Base-by-base conservation (phyloP, 2,888 invertebrate species). In the Ophion obscuratus region DNA sequence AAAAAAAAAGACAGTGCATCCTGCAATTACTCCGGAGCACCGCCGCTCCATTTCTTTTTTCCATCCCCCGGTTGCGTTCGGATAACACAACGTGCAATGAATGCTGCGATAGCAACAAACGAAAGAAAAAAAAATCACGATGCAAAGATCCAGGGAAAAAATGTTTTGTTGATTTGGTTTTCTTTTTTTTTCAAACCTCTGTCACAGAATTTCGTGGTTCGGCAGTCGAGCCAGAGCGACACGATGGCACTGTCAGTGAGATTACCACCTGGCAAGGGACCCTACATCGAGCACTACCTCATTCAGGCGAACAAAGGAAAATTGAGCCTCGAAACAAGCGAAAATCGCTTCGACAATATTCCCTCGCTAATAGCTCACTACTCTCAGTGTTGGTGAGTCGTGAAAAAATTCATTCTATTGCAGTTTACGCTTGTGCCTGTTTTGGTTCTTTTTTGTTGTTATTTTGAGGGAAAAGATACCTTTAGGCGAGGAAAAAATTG, bases 161-260 rank as follows among this genome's bases (percentile, higher is more conserved):
- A 36, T 31, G 27, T 53, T 64, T 62, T 31, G 20, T 62, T n/a
- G 24, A 70, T 59, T 20, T 44, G 53, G 17, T 31, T 78, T 78
- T 78, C 70, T 61, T 36, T 44, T 47, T 78, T 71, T 93, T n/a
- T n/a, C n/a, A 36, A 40, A 27, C 77, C 57, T 67, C 81, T 59
- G 47, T 92, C 95, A 40, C 95, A 98, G 98, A 98, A 98, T 93
- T 99, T 99, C 93, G 98, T 99, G 75, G 99, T 99, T 61, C 96
- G 99, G 70, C 98, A 98, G 92, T 99, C 99, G 64, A 98, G 98
- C 91, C 98, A 98, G 94, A 96, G 97, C 64, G 97, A 98, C 91
- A 98, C 99, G 78, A 98, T 99, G 98, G 99, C 99, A 62, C 96
- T 99, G 88, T 98, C 98, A 71, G 98, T 99, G 70, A 97, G 98